Evolutionary conservation across 35 echinoderm and acorn worm species (phyloP).

Genomic region (Acanthaster planci): DNA sequence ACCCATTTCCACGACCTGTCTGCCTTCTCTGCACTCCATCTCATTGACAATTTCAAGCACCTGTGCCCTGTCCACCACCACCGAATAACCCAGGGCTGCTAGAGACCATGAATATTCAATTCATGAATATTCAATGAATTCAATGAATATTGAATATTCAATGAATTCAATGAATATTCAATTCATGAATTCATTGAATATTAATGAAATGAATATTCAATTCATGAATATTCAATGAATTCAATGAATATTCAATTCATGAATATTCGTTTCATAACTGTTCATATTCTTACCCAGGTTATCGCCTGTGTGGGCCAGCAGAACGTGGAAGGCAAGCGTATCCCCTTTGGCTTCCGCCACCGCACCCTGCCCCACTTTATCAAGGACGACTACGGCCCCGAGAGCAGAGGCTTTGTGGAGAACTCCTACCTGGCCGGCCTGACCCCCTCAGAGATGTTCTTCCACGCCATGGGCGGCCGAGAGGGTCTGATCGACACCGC

Average conservation of each 20-base stretch:
- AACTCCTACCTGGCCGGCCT: constrained; percentile 98
- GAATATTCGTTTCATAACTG: background rate
- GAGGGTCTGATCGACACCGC: constrained; percentile 99
- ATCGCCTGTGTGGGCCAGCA: constrained; percentile 99
- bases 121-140: too few species aligned
- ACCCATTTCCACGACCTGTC: too few species aligned
- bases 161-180: background rate
- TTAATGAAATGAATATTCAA: too few species aligned
- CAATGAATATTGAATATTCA: background rate
- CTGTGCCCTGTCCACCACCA: too few species aligned
- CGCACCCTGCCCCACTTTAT: constrained; percentile 98
- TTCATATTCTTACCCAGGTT: constrained; percentile 63
- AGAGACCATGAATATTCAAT: too few species aligned
- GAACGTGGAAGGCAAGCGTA: constrained; percentile 99
- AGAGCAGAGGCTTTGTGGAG: constrained; percentile 98
- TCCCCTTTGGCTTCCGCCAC: constrained; percentile 97
- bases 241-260: background rate
- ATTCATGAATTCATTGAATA: too few species aligned
- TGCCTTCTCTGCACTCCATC: too few species aligned
- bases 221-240: too few species aligned
- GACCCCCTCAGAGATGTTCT: constrained; percentile 97
- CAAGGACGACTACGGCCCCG: constrained; percentile 98
- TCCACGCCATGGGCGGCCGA: constrained; percentile 98
- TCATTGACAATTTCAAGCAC: too few species aligned
- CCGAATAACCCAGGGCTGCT: too few species aligned